Evolutionary conservation across 2,888 invertebrate species (phyloP), one percentile per base, ranked within the genome.

Genomic region (Hydroisotoma schaefferi): DNA sequence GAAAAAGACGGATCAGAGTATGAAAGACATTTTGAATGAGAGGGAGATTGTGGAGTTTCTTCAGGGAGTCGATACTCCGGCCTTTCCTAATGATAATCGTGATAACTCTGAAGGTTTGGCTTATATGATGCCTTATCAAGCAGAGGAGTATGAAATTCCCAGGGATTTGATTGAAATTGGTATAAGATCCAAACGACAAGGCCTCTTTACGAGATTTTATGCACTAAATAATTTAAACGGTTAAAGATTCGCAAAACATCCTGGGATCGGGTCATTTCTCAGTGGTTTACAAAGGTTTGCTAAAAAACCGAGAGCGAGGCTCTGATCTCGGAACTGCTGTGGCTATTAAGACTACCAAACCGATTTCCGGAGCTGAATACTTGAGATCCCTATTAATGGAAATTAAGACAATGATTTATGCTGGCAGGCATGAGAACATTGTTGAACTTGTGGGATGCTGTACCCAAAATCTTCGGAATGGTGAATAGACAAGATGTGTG

Each of bases 41-140:
- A 57, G 49, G 37, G 61, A 57, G 49, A 58, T 58, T 26, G 43
- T 55, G 15, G 55, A 58, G 15, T 62, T 62, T 46, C 22, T 62
- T 27, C 29, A 23, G n/a, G 62, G 62, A n/a, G 8, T 47, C 4
- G 54, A 57, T 2, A 29, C 46, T 38, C 47, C 47, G 4, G 23
- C 47, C 6, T 12, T 5, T n/a, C n/a, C n/a, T n/a, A n/a, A n/a
- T n/a, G n/a, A n/a, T n/a, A n/a, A n/a, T n/a, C n/a, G n/a, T n/a
- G n/a, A n/a, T n/a, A n/a, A n/a, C n/a, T n/a, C n/a, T n/a, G n/a
- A n/a, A n/a, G n/a, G n/a, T n/a, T n/a, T n/a, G n/a, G n/a, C n/a
- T n/a, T n/a, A n/a, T n/a, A n/a, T n/a, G n/a, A n/a, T n/a, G n/a
- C n/a, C n/a, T n/a, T n/a, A n/a, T n/a, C n/a, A n/a, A n/a, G n/a